A percentile compares a stretch with the other conserved stretches of the same genome.
phyloP scores from a whole-genome alignment of 2,113 vertebrate species.

The Psittacus erithacus region DNA sequence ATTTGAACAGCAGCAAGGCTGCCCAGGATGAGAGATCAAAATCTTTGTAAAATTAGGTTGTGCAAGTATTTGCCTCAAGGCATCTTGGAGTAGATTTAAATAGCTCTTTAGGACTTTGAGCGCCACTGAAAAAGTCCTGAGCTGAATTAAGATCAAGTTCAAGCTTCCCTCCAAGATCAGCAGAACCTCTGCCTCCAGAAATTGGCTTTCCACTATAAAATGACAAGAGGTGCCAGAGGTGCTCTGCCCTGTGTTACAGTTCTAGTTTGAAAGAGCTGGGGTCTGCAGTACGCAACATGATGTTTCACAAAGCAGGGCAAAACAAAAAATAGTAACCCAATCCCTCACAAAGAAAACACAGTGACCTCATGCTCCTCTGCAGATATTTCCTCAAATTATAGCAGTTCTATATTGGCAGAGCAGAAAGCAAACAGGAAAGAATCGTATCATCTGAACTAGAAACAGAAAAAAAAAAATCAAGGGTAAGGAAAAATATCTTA shows the following conservation, averaged over 20 bases:
- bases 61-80: neutral
- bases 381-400: neutral
- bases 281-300: neutral
- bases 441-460: neutral
- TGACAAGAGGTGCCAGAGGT: neutral
- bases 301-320: neutral
- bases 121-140: neutral
- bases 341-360: neutral
- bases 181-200: neutral
- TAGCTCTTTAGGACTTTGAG: neutral
- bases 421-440: neutral
- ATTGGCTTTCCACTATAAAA: neutral
- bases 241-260: neutral
- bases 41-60: slow-evolving; percentile 7
- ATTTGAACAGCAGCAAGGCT: neutral
- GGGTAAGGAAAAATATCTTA: neutral
- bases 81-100: neutral
- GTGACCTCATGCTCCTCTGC: neutral
- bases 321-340: neutral
- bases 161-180: neutral
- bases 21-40: slow-evolving; percentile 11
- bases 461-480: neutral
- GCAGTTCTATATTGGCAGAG: neutral
- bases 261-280: neutral
- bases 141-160: neutral